Percentiles rank a stretch among this genome's conserved stretches.
These are phyloP conservation scores for Sebastes kiyomatsui DNA, from an alignment of 2,797 vertebrate genomes.

Conservation along the genomic window DNA sequence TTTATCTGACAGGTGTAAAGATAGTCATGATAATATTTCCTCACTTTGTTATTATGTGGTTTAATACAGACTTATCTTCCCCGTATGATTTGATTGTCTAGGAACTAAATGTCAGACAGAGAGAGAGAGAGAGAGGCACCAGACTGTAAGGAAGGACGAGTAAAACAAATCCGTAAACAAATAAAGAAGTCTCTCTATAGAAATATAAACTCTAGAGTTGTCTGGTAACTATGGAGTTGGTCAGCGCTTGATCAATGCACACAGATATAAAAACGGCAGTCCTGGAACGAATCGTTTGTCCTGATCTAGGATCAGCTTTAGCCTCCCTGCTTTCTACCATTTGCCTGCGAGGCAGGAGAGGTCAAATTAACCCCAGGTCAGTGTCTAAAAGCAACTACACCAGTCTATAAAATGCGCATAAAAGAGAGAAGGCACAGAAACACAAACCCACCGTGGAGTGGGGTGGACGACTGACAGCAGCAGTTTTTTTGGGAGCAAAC, in stretches of 20 bases:
- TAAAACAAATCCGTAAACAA: slow-evolving; percentile 72
- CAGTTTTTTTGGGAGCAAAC: slow-evolving; percentile 57
- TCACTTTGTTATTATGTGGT: slow-evolving; percentile 39
- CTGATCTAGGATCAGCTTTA: slow-evolving; percentile 33
- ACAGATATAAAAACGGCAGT: slow-evolving; percentile 72
- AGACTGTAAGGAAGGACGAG: slow-evolving; percentile 68
- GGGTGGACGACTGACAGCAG: slow-evolving; percentile 72
- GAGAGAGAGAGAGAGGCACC: slow-evolving; percentile 73
- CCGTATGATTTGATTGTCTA: slow-evolving; percentile 82
- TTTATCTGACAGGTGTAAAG: slow-evolving; percentile 61
- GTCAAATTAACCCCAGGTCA: slow-evolving; percentile 51
- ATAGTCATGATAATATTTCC: slow-evolving; percentile 52
- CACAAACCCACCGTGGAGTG: slow-evolving; percentile 74
- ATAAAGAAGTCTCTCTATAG: slow-evolving; percentile 74
- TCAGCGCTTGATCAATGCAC: slow-evolving; percentile 63
- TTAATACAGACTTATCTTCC: slow-evolving; percentile 44
- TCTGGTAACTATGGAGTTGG: slow-evolving; percentile 61
- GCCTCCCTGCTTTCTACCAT: slow-evolving; percentile 28
- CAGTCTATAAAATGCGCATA: slow-evolving; percentile 77
- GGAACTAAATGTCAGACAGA: slow-evolving; percentile 69
- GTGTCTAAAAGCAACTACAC: slow-evolving; percentile 60
- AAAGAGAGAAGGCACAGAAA: slow-evolving; percentile 86
- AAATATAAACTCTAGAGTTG: slow-evolving; percentile 82
- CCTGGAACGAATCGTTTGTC: slow-evolving; percentile 39
- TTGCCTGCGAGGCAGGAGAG: slow-evolving; percentile 40